These are phyloP conservation scores for Hypotaenidia philippensis DNA, from an alignment of 2,797 vertebrate species.

Conservation along the genomic window DNA sequence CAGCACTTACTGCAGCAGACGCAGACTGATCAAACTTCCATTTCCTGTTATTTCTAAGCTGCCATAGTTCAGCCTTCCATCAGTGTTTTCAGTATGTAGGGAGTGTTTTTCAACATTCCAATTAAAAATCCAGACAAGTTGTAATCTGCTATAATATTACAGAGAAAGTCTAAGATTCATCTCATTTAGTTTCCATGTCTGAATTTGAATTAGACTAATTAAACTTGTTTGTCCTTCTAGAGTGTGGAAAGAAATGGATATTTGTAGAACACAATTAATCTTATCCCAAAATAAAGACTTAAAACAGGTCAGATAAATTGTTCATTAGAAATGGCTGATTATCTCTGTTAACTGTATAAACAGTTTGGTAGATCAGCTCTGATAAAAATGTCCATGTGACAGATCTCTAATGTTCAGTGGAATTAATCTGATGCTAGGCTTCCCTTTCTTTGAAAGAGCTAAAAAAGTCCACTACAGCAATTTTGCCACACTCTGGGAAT, in stretches of 20 bases:
- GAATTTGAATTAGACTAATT: neutral
- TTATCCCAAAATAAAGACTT: neutral
- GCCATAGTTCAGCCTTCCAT: neutral
- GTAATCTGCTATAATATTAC: neutral
- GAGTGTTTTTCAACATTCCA: neutral
- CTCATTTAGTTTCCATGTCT: neutral
- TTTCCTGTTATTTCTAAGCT: neutral
- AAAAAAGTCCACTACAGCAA: neutral
- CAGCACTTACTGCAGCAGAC: neutral
- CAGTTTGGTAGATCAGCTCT: neutral
- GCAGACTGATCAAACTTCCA: neutral
- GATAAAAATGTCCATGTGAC: neutral
- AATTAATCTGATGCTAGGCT: neutral
- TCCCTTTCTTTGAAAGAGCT: neutral
- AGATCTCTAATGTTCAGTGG: neutral
- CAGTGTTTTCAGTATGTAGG: neutral
- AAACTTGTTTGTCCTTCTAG: neutral
- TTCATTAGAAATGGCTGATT: neutral
- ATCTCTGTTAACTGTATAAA: neutral
- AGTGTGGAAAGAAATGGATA: neutral
- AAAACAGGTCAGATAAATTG: neutral
- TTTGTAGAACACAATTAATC: neutral
- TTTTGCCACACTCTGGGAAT: neutral
- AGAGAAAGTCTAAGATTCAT: neutral
- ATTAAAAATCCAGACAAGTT: neutral